A percentile compares a stretch with the other conserved stretches of the same genome.
Conservation (phyloP, 2,888 invertebrate genomes). For the Aphodius sticticus region DNA sequence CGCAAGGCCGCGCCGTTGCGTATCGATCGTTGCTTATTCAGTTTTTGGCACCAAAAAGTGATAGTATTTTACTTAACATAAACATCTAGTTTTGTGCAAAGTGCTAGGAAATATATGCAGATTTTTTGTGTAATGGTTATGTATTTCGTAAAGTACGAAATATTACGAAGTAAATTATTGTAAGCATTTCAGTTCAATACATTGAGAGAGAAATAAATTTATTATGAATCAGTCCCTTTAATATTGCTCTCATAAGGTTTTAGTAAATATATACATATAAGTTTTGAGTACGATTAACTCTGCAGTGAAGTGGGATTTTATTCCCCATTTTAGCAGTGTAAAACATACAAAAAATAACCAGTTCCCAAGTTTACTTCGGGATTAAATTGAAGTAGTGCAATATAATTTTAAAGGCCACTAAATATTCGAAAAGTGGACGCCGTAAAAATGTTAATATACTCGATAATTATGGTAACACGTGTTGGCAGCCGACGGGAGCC, state of each 20-base stretch:
- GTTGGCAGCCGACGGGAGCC: not conserved
- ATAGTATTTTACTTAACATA: not conserved
- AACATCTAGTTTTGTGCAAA: not conserved
- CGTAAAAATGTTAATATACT: not conserved
- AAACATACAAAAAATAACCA: not conserved
- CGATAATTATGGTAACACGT: not conserved
- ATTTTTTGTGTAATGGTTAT: not conserved
- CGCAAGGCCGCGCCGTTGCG: not conserved
- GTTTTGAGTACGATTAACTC: not conserved
- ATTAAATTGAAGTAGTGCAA: not conserved
- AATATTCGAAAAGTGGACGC: not conserved
- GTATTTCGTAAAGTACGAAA: not conserved
- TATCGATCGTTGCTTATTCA: not conserved
- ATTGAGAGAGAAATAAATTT: not conserved
- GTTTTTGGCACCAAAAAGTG: conserved; percentile 4
- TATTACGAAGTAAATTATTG: not conserved
- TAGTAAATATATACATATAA: too few species aligned
- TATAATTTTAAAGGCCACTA: not conserved
- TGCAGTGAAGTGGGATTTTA: not conserved
- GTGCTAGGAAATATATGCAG: not conserved
- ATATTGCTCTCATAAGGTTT: too few species aligned
- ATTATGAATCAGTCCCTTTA: too few species aligned
- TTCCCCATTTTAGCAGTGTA: not conserved
- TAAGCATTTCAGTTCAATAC: not conserved
- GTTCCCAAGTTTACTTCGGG: not conserved